Evolutionary conservation across 1,140 invertebrate species (phyloP), one percentile per base, ranked within the genome.

Genomic region (Paraescarpia echinospica): DNA sequence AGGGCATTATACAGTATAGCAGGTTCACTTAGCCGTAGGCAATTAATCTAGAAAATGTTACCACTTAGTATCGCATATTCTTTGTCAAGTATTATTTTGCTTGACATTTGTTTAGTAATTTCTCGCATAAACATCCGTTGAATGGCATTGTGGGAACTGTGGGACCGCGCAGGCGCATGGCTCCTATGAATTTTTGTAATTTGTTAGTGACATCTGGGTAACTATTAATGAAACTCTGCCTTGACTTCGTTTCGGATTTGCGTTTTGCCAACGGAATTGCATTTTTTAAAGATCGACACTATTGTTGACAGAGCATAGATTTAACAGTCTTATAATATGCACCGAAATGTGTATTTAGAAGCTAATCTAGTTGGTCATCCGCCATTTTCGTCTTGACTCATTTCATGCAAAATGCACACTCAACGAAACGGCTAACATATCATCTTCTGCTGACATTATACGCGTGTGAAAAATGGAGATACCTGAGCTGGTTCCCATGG

Each of bases 351-450:
- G 59, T 31, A 77, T 77, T 77, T 77, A 77, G 59, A 27, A 77
- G 4, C 59, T 77, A 2, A 77, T 77, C 59, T 27, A 22, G 59
- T 77, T 77, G 59, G 27, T 77, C 59, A 77, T 77, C 59, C 59
- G 59, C 59, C 59, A 77, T 77, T 77, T 77, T 77, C 59, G 59
- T 77, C 59, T 77, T 77, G 59, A 77, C 59, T 77, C 59, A 77
- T 77, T 77, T 77, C 59, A 77, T 77, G 59, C 59, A 77, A 77
- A 77, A 77, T 77, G 22, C 59, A 77, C 59, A 14, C 59, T 77
- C 18, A 31, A 77, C 14, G 27, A 77, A 77, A 77, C 22, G 59
- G 59, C 59, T 77, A 77, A 77, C 9, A 77, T 77, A 77, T 27
- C 22, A 77, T 77, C 59, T 77, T 77, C 22, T 77, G 59, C 59